These are phyloP conservation scores for Psilopsiagon aymara DNA, from an alignment of 2,113 vertebrate genomes.

Conservation along the genomic window DNA sequence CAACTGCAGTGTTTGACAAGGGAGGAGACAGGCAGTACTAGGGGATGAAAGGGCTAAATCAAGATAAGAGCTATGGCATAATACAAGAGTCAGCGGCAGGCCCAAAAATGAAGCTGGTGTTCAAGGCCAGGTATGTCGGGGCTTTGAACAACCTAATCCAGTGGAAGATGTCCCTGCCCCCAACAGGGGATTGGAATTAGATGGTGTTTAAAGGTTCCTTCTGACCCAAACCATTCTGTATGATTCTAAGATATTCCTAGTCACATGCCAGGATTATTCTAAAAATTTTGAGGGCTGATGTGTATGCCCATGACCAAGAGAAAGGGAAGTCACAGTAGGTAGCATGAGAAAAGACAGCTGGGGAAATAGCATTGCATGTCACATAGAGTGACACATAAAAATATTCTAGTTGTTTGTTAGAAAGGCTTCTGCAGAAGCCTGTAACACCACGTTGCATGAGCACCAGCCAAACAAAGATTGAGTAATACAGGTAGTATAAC, in stretches of 20 bases:
- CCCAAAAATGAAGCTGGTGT: not conserved
- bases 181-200: not conserved
- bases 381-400: not conserved
- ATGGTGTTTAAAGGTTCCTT: not conserved
- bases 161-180: not conserved
- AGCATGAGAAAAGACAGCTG: not conserved
- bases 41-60: not conserved
- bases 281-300: not conserved
- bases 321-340: not conserved
- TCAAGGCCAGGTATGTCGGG: not conserved
- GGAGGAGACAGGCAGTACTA: not conserved
- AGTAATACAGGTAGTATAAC: not conserved
- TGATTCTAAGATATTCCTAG: not conserved
- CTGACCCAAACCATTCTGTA: not conserved
- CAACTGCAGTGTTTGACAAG: not conserved
- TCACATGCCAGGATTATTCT: not conserved
- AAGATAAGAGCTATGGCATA: not conserved
- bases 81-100: not conserved
- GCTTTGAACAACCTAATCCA: not conserved
- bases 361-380: not conserved
- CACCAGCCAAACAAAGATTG: not conserved
- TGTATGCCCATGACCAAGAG: not conserved
- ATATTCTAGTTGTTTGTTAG: not conserved
- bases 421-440: not conserved
- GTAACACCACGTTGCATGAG: accelerated